Evolutionary conservation across 1,140 invertebrate genomes (phyloP).

Genomic region (Drosophila serrata): DNA sequence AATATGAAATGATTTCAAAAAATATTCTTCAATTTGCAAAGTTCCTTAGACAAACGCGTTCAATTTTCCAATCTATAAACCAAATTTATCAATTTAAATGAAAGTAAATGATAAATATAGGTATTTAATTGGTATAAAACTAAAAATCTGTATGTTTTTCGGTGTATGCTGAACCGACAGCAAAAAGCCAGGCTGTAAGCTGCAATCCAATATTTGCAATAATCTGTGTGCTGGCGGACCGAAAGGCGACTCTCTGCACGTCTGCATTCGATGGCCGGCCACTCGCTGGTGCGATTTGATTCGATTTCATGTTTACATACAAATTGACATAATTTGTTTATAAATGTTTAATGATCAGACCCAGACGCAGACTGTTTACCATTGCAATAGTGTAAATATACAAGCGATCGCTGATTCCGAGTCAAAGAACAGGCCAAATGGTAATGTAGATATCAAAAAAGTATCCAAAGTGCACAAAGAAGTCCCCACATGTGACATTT

Average conservation of each 20-base stretch:
- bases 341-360: conserved; percentile 70
- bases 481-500: conserved; percentile 8
- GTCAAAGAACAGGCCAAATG: conserved; percentile 50
- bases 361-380: conserved; percentile 32
- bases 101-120: not conserved
- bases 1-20: too few relatives aligned
- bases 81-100: too few relatives aligned
- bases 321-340: conserved; percentile 84
- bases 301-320: conserved; percentile 70
- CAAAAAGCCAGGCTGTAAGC: conserved; percentile 27
- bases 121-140: not conserved
- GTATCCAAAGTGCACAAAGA: not conserved
- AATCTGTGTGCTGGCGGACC: conserved; percentile 40
- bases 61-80: too few relatives aligned
- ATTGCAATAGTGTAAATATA: conserved; percentile 58
- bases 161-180: conserved; percentile 15
- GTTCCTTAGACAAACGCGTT: too few relatives aligned
- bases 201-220: conserved; percentile 67
- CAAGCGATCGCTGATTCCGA: conserved; percentile 6
- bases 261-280: conserved; percentile 42
- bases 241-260: conserved; percentile 37
- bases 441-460: conserved; percentile 67
- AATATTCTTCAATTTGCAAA: too few relatives aligned
- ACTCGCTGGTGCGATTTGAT: conserved; percentile 38
- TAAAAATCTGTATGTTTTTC: not conserved